Percentiles rank a stretch among this genome's conserved stretches.
Evolutionary conservation across 1,140 invertebrate genomes (phyloP).

Genomic region (Bathynomus jamesi): DNA sequence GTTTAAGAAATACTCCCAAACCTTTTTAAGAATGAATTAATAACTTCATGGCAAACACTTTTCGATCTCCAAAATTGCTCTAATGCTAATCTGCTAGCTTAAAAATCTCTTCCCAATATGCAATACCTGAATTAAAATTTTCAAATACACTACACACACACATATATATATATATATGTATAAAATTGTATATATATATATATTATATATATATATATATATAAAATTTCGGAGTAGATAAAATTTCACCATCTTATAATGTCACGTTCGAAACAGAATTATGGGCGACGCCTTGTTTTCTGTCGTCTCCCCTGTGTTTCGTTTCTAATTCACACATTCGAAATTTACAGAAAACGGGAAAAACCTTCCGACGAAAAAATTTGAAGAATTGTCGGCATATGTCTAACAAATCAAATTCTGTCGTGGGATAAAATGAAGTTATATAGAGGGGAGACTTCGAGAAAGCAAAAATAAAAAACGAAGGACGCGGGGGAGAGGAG

Average conservation of each 20-base stretch:
- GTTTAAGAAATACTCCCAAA: too few species aligned
- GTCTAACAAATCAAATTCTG: not conserved
- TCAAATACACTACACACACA: too few species aligned
- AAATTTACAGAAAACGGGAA: slow-evolving; percentile 40
- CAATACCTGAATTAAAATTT: too few species aligned
- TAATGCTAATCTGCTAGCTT: too few species aligned
- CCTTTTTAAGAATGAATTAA: too few species aligned
- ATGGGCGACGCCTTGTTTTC: not conserved
- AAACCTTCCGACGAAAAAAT: not conserved
- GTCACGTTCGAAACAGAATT: not conserved
- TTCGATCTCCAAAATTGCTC: too few species aligned
- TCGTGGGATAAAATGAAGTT: not conserved
- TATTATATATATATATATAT: not conserved
- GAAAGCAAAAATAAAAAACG: not conserved
- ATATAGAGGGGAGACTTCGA: not conserved
- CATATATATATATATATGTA: not conserved
- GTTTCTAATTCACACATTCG: slow-evolving; percentile 33
- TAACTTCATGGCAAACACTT: too few species aligned
- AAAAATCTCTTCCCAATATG: too few species aligned
- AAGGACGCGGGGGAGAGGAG: not conserved
- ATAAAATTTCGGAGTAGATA: too few species aligned
- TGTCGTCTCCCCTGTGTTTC: not conserved
- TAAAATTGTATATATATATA: not conserved
- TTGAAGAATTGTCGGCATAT: not conserved
- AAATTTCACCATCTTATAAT: not conserved